Evolutionary conservation across 2,888 invertebrate genomes (phyloP).

Genomic region (Fissipunctia ypsillon): DNA sequence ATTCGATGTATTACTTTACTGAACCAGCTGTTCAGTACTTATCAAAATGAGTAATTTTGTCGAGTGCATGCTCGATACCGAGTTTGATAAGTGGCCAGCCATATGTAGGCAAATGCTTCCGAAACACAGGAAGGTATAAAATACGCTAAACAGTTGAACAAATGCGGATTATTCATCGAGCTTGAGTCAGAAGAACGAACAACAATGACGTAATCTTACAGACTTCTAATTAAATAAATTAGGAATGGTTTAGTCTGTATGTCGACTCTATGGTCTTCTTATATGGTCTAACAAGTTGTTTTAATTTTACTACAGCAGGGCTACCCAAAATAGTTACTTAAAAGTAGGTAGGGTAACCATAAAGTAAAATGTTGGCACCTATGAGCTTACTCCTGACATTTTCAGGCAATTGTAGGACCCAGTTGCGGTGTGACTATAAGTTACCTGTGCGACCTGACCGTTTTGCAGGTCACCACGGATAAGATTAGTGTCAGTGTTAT

Average conservation of each 20-base stretch:
- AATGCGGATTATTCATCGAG: constrained; percentile 53
- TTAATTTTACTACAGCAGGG: neutral
- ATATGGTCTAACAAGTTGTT: too few species aligned
- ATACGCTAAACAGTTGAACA: constrained; percentile 40
- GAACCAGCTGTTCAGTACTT: constrained; percentile 13
- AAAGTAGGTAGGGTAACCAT: neutral
- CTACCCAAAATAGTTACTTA: neutral
- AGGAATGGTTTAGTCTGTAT: constrained; percentile 13
- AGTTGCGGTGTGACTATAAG: neutral
- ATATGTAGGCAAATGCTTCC: constrained; percentile 15
- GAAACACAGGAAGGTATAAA: constrained; percentile 30
- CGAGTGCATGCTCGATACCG: constrained; percentile 11
- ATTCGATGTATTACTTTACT: constrained; percentile 13
- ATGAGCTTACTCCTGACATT: neutral
- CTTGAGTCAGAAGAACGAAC: constrained; percentile 52
- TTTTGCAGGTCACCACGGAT: constrained; percentile 12
- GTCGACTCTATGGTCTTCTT: neutral
- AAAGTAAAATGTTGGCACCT: neutral
- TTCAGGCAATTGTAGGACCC: neutral
- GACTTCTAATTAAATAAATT: constrained; percentile 37
- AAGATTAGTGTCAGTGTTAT: constrained; percentile 13
- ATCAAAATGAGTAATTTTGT: constrained; percentile 23
- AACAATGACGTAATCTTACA: constrained; percentile 39
- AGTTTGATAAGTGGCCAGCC: constrained; percentile 13
- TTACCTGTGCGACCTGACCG: constrained; percentile 4